A percentile compares a stretch with the other conserved stretches of the same genome.
Conservation (phyloP, 1,140 invertebrate species). For the Odontomachus brunneus region DNA sequence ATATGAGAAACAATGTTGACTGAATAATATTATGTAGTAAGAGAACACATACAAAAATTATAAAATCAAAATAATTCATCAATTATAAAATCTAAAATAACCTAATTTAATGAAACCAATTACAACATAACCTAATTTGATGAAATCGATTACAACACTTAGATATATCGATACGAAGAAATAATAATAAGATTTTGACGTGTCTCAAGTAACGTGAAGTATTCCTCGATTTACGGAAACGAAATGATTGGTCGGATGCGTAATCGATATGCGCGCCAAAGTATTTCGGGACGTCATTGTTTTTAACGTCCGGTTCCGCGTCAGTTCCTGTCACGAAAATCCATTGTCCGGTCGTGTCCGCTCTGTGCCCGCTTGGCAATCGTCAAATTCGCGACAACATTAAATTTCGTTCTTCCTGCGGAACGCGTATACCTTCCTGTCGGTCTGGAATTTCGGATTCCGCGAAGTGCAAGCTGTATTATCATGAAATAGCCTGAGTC, state of each 20-base stretch:
- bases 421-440: neutral
- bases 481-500: constrained; percentile 10
- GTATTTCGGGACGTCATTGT: constrained; percentile 24
- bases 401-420: constrained; percentile 38
- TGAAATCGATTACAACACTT: neutral
- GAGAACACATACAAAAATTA: too few relatives aligned
- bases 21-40: neutral
- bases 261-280: constrained; percentile 36
- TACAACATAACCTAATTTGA: neutral
- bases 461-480: constrained; percentile 6
- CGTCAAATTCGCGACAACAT: constrained; percentile 26
- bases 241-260: constrained; percentile 6
- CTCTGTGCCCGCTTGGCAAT: constrained; percentile 6
- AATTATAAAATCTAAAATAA: neutral
- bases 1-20: neutral
- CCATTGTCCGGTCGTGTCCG: constrained; percentile 8
- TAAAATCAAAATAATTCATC: neutral
- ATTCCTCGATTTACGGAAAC: neutral
- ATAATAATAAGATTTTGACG: neutral
- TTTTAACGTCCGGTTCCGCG: constrained; percentile 33
- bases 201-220: neutral
- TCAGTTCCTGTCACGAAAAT: constrained; percentile 34
- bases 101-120: neutral
- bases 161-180: neutral
- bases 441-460: neutral